phyloP scores from a whole-genome alignment of 2,797 vertebrate species.

The Aplochiton taeniatus region DNA sequence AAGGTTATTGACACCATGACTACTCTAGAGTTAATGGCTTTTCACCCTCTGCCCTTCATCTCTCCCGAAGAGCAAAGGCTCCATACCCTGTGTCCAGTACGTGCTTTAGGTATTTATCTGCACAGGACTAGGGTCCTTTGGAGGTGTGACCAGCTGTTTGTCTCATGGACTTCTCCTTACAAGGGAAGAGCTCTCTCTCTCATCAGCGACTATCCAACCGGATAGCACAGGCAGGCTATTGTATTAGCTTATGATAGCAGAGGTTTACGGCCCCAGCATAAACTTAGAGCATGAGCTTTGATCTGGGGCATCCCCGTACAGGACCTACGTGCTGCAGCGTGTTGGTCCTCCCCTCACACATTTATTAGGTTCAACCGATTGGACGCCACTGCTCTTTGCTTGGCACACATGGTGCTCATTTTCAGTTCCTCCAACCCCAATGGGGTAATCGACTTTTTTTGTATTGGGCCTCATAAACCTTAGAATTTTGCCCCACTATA shows the following conservation, averaged over 20 bases:
- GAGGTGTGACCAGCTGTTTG: neutral
- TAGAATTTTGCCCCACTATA: too few relatives aligned
- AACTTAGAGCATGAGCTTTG: too few relatives aligned
- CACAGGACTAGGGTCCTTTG: neutral
- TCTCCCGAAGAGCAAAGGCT: neutral
- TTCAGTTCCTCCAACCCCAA: too few relatives aligned
- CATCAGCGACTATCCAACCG: neutral
- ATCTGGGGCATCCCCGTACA: too few relatives aligned
- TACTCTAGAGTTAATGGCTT: neutral
- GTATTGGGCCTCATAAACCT: too few relatives aligned
- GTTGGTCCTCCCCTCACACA: too few relatives aligned
- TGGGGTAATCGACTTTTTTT: too few relatives aligned
- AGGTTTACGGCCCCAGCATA: too few relatives aligned
- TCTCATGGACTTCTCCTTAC: neutral
- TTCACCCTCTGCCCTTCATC: conserved; percentile 1
- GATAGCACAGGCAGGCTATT: neutral
- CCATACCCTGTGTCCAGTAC: neutral
- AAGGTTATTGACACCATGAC: neutral
- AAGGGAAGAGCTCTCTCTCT: neutral
- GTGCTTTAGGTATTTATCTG: neutral
- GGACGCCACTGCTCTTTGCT: too few relatives aligned
- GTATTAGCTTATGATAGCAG: neutral
- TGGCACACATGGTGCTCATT: too few relatives aligned
- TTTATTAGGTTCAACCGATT: too few relatives aligned
- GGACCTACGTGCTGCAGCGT: too few relatives aligned